Conservation (phyloP, 2,888 invertebrate genomes). For the Ectemnius lituratus region DNA sequence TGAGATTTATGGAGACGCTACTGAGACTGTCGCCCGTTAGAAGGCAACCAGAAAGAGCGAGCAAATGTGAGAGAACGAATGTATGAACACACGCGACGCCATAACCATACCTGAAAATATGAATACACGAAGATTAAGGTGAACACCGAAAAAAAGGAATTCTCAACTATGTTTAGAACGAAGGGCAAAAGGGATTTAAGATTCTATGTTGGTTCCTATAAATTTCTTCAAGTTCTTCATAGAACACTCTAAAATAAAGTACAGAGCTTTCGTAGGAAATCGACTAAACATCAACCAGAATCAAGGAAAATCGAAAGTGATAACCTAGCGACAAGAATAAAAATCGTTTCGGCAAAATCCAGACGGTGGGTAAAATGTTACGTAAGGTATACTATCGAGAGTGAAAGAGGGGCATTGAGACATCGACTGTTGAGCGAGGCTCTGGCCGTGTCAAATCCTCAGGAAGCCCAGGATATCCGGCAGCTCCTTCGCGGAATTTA, state of each 20-base stretch:
- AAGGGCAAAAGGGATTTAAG: slow-evolving; percentile 41
- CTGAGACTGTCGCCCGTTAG: slow-evolving; percentile 46
- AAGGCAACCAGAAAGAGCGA: not conserved
- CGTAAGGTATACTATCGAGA: not conserved
- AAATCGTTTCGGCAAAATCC: not conserved
- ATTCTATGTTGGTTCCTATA: not conserved
- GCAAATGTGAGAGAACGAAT: slow-evolving; percentile 23
- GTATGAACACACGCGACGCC: slow-evolving; percentile 8
- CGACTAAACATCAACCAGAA: not conserved
- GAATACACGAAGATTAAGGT: slow-evolving; percentile 24
- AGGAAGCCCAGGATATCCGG: slow-evolving; percentile 78
- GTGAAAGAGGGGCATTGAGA: not conserved
- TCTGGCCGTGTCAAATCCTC: slow-evolving; percentile 75
- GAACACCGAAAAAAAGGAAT: slow-evolving; percentile 18
- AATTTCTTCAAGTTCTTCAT: not conserved
- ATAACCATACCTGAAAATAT: slow-evolving; percentile 28
- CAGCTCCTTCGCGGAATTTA: slow-evolving; percentile 74
- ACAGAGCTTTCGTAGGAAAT: not conserved
- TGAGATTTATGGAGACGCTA: slow-evolving; percentile 75
- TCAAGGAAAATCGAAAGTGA: not conserved
- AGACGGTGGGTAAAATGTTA: not conserved
- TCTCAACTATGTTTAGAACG: not conserved
- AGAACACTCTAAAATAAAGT: not conserved
- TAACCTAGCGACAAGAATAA: not conserved
- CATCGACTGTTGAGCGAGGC: slow-evolving; percentile 28